Conservation (phyloP, 2,797 vertebrate genomes). For the Numenius phaeopus region DNA sequence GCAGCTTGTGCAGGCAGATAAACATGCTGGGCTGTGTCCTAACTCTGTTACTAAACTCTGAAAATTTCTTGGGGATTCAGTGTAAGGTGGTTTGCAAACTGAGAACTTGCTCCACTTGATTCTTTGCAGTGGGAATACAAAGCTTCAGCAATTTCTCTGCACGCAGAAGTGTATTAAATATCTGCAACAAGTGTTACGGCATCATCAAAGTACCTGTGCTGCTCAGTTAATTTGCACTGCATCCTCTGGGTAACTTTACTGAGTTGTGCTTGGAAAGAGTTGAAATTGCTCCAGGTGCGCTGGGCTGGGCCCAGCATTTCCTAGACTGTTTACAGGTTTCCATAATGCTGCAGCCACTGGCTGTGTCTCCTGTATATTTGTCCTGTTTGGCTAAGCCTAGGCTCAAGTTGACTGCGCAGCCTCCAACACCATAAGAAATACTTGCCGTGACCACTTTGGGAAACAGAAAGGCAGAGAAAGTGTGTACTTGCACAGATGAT, state of each 20-base stretch:
- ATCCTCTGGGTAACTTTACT: not conserved
- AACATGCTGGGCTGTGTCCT: not conserved
- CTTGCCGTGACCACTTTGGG: rapidly evolving
- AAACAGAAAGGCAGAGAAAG: not conserved
- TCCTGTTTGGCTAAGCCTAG: not conserved
- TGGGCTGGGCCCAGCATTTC: not conserved
- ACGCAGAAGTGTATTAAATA: not conserved
- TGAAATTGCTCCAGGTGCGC: not conserved
- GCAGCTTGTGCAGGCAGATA: not conserved
- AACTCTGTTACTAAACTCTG: not conserved
- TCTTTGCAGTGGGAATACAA: not conserved
- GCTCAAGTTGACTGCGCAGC: not conserved
- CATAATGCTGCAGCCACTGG: not conserved
- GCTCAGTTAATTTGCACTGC: not conserved
- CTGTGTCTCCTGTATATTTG: not conserved
- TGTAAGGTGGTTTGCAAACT: not conserved
- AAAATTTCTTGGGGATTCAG: not conserved
- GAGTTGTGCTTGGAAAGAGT: not conserved
- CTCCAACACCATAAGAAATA: not conserved
- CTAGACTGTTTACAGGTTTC: not conserved
- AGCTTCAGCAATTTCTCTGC: not conserved
- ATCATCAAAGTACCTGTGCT: not conserved
- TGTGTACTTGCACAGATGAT: rapidly evolving
- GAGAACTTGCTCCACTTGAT: not conserved
- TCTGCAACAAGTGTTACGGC: not conserved